These are phyloP conservation scores for Regulus satrapa DNA, from an alignment of 2,113 vertebrate genomes.

Conservation along the genomic window DNA sequence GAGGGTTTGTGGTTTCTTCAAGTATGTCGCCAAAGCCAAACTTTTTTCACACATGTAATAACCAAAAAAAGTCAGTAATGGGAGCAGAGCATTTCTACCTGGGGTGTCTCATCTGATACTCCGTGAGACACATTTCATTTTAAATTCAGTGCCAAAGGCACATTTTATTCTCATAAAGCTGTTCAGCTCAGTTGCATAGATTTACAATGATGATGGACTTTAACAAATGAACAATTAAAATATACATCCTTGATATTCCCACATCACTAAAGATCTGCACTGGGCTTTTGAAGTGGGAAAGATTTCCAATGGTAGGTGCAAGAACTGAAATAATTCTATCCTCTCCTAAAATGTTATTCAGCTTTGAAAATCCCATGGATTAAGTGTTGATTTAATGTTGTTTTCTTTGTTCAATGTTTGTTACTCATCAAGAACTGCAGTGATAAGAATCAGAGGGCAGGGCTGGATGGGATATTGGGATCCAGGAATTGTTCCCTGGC, in stretches of 20 bases:
- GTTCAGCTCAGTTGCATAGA: neutral
- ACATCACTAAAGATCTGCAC: neutral
- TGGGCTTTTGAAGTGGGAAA: neutral
- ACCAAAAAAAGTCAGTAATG: neutral
- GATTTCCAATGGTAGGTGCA: neutral
- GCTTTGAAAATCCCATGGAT: neutral
- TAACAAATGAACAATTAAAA: neutral
- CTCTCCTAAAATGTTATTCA: neutral
- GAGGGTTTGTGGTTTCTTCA: neutral
- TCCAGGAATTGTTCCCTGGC: neutral
- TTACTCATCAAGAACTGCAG: neutral
- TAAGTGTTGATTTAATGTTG: neutral
- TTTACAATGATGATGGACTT: neutral
- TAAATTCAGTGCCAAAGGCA: neutral
- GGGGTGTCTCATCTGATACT: neutral
- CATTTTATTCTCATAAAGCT: neutral
- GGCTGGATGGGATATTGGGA: neutral
- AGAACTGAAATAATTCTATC: neutral
- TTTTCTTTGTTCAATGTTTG: neutral
- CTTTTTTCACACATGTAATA: neutral
- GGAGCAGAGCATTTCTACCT: neutral
- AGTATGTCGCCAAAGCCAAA: neutral
- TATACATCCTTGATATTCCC: neutral
- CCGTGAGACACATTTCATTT: neutral
- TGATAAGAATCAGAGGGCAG: neutral